Percentiles rank a stretch among this genome's conserved stretches.
phyloP scores from a whole-genome alignment of 2,113 vertebrate species.

The Urocitellus parryii region DNA sequence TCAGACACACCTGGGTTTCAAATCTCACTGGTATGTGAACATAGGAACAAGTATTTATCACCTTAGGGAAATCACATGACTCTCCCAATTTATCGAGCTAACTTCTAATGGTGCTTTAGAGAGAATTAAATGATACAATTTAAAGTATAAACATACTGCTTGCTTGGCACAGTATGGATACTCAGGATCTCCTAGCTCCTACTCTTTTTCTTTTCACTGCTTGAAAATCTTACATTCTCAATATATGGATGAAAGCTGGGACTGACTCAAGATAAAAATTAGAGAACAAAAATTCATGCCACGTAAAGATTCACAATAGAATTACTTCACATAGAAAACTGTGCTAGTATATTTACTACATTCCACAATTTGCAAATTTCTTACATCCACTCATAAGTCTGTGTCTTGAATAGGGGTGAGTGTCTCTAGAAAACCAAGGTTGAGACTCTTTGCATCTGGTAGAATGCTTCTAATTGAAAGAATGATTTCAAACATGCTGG shows the following conservation, averaged over 20 bases:
- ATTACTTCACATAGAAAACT: neutral
- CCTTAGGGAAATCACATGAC: neutral
- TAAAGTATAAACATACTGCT: neutral
- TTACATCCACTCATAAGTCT: neutral
- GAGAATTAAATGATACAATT: neutral
- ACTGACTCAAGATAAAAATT: neutral
- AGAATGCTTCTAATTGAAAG: neutral
- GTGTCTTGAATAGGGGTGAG: neutral
- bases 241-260: neutral
- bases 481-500: neutral
- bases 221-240: neutral
- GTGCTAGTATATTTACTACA: neutral
- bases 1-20: constrained; percentile 1
- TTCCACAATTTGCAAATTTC: neutral
- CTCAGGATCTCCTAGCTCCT: neutral
- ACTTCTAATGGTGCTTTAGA: neutral
- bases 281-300: neutral
- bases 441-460: neutral
- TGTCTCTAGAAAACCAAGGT: neutral
- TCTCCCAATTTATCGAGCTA: neutral
- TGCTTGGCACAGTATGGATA: neutral
- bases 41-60: no score
- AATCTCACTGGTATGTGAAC: neutral
- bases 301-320: neutral
- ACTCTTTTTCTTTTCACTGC: neutral